Base-by-base conservation (phyloP, 2,888 invertebrate genomes). In the Athetis lepigone region DNA sequence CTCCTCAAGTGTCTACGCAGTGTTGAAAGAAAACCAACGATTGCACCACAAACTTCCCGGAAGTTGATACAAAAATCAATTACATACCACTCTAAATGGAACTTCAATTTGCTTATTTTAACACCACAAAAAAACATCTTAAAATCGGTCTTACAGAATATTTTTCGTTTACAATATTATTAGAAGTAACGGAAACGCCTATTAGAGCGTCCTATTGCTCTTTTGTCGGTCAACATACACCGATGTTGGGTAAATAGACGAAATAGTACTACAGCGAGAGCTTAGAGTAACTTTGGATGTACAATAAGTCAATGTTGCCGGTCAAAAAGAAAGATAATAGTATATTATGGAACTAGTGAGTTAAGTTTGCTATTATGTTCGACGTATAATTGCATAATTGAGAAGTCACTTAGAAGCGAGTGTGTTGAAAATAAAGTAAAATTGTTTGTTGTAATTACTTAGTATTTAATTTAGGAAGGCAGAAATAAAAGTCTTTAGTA, bases 111-210 rank as follows among this genome's bases (percentile, higher is more conserved):
- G 59, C 55, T 78, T 78, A 58, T 70, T 63, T 63, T 56, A 73
- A 73, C 70, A 75, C 52, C 40, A 51, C 21, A 61, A 54, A 58
- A 56, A 64, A 75, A 45, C 66, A 50, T 59, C 33, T 67, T 62
- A 57, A 63, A 73, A 58, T 55, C 54, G 23, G 42, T 61, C 21
- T 40, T 42, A 56, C 36, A 66, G 37, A 75, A 58, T 52, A 72
- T 27, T 56, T 60, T 77, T 60, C 52, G 73, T 80, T 78, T 71
- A 74, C 69, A 54, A 68, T 76, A 68, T 76, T 70, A 69, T 72
- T 74, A 67, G 59, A 8, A 70, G 77, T 71, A 76, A 78, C 78
- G 79, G 79, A 80, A 80, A 74, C 46, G 59, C 6, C 57, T 75
- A 70, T 80, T 80, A 80, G 79, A 55, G 56, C 50, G 67, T 63